A percentile compares a stretch with the other conserved stretches of the same genome.
phyloP scores from a whole-genome alignment of 2,888 invertebrate genomes.

The Conistra vaccinii region DNA sequence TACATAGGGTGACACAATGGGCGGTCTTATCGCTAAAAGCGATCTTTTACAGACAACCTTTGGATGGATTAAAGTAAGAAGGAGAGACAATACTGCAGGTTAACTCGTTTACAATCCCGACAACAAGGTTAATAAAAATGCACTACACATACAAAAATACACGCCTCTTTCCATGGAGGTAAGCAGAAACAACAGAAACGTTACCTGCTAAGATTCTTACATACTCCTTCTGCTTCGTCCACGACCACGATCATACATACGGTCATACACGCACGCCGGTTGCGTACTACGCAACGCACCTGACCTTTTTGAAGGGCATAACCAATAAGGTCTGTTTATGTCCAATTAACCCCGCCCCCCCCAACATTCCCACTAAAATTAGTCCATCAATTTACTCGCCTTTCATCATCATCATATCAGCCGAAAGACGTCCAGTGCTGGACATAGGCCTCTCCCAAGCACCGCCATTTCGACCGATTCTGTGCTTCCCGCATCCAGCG shows the following conservation, averaged over 20 bases:
- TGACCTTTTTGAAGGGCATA: neutral
- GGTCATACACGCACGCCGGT: neutral
- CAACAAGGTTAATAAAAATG: neutral
- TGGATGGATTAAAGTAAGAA: too few species aligned
- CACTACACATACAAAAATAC: neutral
- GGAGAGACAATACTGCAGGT: too few species aligned
- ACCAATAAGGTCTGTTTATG: neutral
- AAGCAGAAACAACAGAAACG: neutral
- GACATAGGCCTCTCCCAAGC: too few species aligned
- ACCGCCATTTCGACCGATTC: too few species aligned
- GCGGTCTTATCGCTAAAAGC: too few species aligned
- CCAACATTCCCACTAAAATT: neutral
- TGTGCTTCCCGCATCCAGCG: too few species aligned
- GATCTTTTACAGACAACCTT: too few species aligned
- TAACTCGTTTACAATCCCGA: neutral
- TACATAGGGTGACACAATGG: too few species aligned
- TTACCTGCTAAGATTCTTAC: neutral
- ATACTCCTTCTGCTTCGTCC: neutral
- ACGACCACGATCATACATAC: neutral
- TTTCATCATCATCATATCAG: too few species aligned
- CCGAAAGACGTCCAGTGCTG: too few species aligned
- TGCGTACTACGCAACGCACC: neutral
- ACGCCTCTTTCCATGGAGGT: neutral
- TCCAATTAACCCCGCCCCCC: too few species aligned
- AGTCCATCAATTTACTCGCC: neutral